Percentiles rank a stretch among this genome's conserved stretches.
These are phyloP conservation scores for Tachycineta bicolor DNA, from an alignment of 2,113 vertebrate genomes.

Conservation along the genomic window DNA sequence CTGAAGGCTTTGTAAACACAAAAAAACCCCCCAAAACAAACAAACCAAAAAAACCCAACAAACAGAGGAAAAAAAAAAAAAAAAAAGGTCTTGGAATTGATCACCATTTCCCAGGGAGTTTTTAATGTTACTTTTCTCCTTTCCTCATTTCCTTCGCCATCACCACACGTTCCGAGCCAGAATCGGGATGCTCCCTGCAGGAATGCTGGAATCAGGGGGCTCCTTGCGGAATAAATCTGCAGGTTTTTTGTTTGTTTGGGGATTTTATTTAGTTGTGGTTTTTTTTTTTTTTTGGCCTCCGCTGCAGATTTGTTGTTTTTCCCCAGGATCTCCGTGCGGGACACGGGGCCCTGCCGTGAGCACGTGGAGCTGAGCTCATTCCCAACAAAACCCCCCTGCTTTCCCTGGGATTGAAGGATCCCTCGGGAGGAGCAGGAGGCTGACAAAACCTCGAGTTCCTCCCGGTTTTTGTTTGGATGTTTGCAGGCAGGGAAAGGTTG, in stretches of 20 bases:
- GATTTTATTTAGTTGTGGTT: not conserved
- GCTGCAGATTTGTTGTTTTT: not conserved
- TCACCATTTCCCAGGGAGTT: not conserved
- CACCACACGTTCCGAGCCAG: rapidly evolving
- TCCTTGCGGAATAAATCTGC: not conserved
- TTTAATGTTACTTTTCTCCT: not conserved
- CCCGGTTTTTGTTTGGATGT: not conserved
- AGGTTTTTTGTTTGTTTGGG: not conserved
- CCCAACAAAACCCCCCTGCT: not conserved
- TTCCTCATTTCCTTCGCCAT: not conserved
- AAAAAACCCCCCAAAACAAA: too few relatives aligned
- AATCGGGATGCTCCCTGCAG: not conserved
- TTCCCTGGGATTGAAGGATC: not conserved
- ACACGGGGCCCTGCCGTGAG: not conserved
- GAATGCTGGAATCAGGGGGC: not conserved
- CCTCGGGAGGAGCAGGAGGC: not conserved
- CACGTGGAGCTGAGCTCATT: not conserved
- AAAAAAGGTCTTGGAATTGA: not conserved
- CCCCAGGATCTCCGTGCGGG: not conserved
- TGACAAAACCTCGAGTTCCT: too few relatives aligned
- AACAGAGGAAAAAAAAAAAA: too few relatives aligned
- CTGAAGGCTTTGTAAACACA: not conserved
- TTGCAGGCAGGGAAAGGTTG: not conserved
- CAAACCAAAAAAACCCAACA: too few relatives aligned
- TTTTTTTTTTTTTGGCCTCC: not conserved